Conservation (phyloP, 2,113 vertebrate genomes). For the Nicator chloris region DNA sequence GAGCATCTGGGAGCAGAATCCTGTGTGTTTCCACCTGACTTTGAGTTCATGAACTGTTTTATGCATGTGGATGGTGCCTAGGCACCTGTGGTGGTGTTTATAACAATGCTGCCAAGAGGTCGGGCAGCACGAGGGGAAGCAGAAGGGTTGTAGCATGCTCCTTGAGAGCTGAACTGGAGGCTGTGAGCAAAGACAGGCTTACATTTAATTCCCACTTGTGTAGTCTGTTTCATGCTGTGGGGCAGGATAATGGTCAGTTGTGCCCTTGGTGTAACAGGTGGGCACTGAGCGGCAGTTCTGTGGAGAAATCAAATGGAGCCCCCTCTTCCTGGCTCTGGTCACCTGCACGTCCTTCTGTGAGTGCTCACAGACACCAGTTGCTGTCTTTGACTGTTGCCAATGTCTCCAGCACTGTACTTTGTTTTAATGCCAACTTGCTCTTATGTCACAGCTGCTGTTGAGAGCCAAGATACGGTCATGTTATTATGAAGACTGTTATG, state of each 20-base stretch:
- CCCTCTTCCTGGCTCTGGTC: background rate
- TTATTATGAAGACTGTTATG: slow-evolving; percentile 46
- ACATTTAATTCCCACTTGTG: rapidly evolving
- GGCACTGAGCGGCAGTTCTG: background rate
- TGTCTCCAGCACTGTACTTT: background rate
- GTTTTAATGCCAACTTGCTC: slow-evolving; percentile 31
- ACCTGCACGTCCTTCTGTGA: background rate
- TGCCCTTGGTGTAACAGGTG: background rate
- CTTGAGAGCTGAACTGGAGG: background rate
- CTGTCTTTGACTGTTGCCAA: background rate
- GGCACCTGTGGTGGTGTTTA: rapidly evolving
- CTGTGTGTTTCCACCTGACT: background rate
- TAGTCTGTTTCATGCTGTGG: background rate
- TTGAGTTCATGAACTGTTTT: background rate
- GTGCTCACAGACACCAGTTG: background rate
- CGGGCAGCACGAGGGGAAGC: background rate
- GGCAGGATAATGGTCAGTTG: background rate
- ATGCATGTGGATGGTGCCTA: background rate
- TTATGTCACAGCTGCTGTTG: slow-evolving; percentile 29
- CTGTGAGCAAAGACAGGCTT: background rate
- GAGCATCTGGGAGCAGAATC: background rate
- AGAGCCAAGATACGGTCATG: background rate
- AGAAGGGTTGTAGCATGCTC: background rate
- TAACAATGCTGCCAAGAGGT: rapidly evolving
- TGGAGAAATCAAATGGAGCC: rapidly evolving